Evolutionary conservation across 2,113 vertebrate genomes (phyloP).

Genomic region (Athene noctua): DNA sequence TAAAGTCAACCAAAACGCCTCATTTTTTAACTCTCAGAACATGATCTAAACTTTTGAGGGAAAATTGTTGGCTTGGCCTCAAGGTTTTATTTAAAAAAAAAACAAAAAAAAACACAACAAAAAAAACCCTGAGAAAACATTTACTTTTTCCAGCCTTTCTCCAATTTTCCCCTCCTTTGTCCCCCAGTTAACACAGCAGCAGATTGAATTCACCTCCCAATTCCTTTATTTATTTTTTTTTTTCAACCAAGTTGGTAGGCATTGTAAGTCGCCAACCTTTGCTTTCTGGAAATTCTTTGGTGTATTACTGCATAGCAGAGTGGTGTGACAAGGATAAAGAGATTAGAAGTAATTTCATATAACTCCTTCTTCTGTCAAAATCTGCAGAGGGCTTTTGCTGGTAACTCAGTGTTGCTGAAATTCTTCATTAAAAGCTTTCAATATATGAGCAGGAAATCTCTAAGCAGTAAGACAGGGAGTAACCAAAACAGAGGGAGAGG

Average conservation of each 20-base stretch:
- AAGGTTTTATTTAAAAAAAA: background rate
- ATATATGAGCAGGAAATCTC: background rate
- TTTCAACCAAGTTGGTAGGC: background rate
- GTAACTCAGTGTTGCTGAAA: background rate
- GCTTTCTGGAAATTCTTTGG: conserved; percentile 79
- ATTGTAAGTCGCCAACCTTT: conserved; percentile 42
- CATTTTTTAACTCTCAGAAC: background rate
- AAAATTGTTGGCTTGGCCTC: background rate
- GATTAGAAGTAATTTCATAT: conserved; percentile 77
- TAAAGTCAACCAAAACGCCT: background rate
- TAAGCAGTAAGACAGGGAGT: conserved; percentile 2
- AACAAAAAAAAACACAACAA: background rate
- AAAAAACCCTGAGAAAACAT: background rate
- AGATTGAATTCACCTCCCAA: background rate
- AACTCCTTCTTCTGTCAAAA: conserved; percentile 67
- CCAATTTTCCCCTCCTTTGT: background rate
- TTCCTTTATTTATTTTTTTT: conserved; percentile 22
- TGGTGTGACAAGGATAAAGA: conserved; percentile 80
- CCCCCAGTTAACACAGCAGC: background rate
- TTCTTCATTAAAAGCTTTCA: conserved; percentile 39
- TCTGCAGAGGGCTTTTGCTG: conserved; percentile 15
- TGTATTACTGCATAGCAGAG: conserved; percentile 81
- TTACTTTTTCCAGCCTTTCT: background rate
- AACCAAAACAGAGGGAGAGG: background rate
- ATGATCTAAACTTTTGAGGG: background rate